These are phyloP conservation scores for Drosophila mimica DNA, from an alignment of 2,888 invertebrate genomes.

Conservation along the genomic window DNA sequence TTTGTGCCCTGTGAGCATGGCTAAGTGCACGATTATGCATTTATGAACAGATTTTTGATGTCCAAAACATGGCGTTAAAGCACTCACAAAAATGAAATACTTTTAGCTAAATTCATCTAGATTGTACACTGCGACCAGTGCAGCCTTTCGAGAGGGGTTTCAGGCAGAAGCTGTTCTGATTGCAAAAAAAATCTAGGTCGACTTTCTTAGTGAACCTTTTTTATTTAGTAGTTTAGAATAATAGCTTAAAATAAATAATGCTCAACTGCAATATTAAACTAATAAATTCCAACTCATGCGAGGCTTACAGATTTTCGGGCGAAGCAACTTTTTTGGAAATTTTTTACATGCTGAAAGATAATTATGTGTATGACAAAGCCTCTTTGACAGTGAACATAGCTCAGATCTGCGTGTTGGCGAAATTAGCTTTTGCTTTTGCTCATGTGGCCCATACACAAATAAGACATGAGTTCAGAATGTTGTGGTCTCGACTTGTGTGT, in stretches of 20 bases:
- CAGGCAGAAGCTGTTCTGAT: background rate
- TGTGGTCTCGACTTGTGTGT: slow-evolving; percentile 13
- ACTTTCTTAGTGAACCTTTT: too few species aligned
- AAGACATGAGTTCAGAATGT: slow-evolving; percentile 28
- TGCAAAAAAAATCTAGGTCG: too few species aligned
- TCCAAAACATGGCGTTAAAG: background rate
- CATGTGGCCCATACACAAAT: background rate
- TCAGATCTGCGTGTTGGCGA: slow-evolving; percentile 20
- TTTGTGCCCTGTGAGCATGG: slow-evolving; percentile 9
- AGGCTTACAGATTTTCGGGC: background rate
- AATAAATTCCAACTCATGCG: background rate
- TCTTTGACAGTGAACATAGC: background rate
- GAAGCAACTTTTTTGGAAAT: background rate
- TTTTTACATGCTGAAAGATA: background rate
- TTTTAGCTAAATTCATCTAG: background rate
- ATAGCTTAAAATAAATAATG: background rate
- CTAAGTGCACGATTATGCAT: slow-evolving; percentile 17
- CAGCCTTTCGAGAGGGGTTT: too few species aligned
- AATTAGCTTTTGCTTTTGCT: slow-evolving; percentile 13
- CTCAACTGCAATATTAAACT: background rate
- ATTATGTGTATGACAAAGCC: background rate
- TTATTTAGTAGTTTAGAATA: background rate
- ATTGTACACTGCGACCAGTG: too few species aligned
- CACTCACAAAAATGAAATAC: background rate
- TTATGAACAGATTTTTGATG: slow-evolving; percentile 1